phyloP scores from a whole-genome alignment of 2,113 vertebrate species.

The Camelus dromedarius region DNA sequence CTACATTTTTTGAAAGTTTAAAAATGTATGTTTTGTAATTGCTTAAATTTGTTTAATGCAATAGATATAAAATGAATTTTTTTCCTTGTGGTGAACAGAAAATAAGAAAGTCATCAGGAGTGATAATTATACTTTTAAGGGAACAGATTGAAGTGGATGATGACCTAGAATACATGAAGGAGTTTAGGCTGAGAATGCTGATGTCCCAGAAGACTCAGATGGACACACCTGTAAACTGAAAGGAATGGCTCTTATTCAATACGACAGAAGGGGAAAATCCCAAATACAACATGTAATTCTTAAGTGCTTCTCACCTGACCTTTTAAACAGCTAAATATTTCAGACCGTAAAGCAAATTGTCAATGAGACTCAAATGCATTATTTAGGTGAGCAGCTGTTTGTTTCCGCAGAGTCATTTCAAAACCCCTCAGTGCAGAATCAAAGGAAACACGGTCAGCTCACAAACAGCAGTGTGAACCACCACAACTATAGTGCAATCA shows the following conservation, averaged over 20 bases:
- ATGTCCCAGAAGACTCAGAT: background rate
- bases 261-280: background rate
- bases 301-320: constrained; percentile 33
- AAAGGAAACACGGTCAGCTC: background rate
- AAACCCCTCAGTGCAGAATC: background rate
- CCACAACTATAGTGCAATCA: background rate
- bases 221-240: background rate
- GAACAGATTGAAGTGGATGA: background rate
- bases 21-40: background rate
- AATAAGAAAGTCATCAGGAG: background rate
- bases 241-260: background rate
- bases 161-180: background rate
- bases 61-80: background rate
- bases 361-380: constrained; percentile 55
- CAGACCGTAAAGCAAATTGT: constrained; percentile 11
- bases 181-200: background rate
- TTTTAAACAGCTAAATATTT: constrained; percentile 74
- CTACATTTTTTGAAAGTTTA: background rate
- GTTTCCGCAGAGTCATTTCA: background rate
- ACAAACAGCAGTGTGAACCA: background rate
- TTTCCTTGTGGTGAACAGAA: background rate
- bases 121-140: background rate
- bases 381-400: constrained; percentile 68
- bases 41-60: background rate
- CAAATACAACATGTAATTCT: constrained; percentile 1